Percentiles rank a stretch among this genome's conserved stretches.
Conservation (phyloP, 1,140 invertebrate species). For the Thrips palmi region DNA sequence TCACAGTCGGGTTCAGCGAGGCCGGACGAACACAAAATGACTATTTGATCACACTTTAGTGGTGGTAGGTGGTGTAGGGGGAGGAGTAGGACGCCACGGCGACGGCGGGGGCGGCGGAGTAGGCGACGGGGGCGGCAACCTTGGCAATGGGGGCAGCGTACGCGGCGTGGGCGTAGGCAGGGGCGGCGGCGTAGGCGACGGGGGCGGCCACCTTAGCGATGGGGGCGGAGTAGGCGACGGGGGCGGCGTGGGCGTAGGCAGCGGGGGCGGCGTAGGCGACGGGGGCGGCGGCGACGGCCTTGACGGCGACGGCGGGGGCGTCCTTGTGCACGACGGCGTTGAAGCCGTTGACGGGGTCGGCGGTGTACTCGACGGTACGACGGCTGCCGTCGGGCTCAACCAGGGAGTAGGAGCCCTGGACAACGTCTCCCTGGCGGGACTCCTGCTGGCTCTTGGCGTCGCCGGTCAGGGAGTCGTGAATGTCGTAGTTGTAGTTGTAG, state of each 20-base stretch:
- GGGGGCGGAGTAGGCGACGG: constrained; percentile 13
- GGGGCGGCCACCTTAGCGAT: constrained; percentile 9
- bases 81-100: constrained; percentile 10
- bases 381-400: constrained; percentile 19
- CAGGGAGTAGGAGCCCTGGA: constrained; percentile 41
- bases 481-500: constrained; percentile 40
- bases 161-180: constrained; percentile 13
- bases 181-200: constrained; percentile 13
- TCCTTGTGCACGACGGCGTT: constrained; percentile 8
- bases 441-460: constrained; percentile 46
- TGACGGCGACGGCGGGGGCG: neutral
- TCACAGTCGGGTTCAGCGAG: too few species aligned
- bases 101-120: constrained; percentile 10
- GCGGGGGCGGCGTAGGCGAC: constrained; percentile 14
- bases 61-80: too few species aligned
- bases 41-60: too few species aligned
- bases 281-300: constrained; percentile 13
- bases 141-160: constrained; percentile 17
- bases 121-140: constrained; percentile 7
- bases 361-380: constrained; percentile 15
- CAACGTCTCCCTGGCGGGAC: constrained; percentile 40
- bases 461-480: constrained; percentile 43
- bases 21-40: too few species aligned
- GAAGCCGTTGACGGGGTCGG: constrained; percentile 12
- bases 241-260: constrained; percentile 8